phyloP scores from a whole-genome alignment of 2,113 vertebrate genomes.

The Ailurus styani region DNA sequence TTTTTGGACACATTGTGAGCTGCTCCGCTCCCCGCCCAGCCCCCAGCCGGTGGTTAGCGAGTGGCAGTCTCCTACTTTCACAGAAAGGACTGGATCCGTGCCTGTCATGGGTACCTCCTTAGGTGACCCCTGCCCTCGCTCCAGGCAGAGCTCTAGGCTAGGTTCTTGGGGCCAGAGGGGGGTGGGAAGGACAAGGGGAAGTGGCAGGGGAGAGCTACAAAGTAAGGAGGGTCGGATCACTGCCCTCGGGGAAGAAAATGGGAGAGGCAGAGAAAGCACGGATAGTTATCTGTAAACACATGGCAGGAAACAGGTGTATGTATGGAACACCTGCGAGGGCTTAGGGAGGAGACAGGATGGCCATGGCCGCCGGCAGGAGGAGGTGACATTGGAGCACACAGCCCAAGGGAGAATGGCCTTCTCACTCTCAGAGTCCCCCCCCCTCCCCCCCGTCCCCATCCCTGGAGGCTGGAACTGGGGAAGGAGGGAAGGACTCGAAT shows the following conservation, averaged over 20 bases:
- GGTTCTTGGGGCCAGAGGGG: neutral
- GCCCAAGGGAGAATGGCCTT: neutral
- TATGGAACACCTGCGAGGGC: neutral
- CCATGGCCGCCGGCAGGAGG: neutral
- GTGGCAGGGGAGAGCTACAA: neutral
- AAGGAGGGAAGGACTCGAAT: no score
- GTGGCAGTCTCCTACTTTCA: fast-evolving
- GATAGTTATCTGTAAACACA: neutral
- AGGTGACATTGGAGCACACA: neutral
- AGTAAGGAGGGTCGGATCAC: neutral
- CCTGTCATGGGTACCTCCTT: fast-evolving
- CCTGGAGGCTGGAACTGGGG: neutral
- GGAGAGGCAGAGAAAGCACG: neutral
- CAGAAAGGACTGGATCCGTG: no score
- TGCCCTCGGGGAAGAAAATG: neutral
- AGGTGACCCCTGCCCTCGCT: neutral
- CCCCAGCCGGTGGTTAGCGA: neutral
- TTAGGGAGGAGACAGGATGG: fast-evolving
- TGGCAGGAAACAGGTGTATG: neutral
- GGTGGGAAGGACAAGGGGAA: neutral
- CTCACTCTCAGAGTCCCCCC: neutral
- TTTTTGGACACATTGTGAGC: neutral
- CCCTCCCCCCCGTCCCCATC: no score
- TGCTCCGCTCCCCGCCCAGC: neutral
- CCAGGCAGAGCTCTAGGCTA: neutral